Conservation (phyloP, 2,888 invertebrate species). For the Caenorhabditis sp. region DNA sequence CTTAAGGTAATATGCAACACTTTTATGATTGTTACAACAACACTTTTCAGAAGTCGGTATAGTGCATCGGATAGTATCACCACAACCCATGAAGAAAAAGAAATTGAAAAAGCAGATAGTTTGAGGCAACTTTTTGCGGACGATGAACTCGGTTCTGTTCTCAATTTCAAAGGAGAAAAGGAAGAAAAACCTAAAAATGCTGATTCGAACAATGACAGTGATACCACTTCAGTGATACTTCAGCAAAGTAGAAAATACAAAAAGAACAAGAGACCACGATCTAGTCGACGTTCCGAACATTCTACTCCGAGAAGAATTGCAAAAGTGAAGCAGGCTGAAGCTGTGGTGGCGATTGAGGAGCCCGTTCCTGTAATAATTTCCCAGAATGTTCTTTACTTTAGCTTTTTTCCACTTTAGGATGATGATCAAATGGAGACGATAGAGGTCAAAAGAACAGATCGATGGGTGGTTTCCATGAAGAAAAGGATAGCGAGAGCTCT, state of each 20-base stretch:
- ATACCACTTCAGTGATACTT: conserved; percentile 65
- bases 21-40: too few relatives aligned
- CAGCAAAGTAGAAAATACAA: conserved; percentile 44
- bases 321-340: conserved; percentile 33
- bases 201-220: conserved; percentile 64
- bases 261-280: conserved; percentile 58
- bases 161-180: conserved; percentile 68
- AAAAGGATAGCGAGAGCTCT: conserved; percentile 67
- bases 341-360: conserved; percentile 31
- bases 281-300: conserved; percentile 48
- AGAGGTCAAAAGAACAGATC: conserved; percentile 60
- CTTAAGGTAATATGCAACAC: conserved; percentile 30
- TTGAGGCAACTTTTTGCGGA: conserved; percentile 59
- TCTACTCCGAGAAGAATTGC: conserved; percentile 54
- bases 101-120: conserved; percentile 58
- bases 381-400: background rate
- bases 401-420: conserved; percentile 31
- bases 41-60: conserved; percentile 50
- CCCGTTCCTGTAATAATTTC: conserved; percentile 13
- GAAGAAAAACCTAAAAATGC: conserved; percentile 52
- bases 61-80: conserved; percentile 61
- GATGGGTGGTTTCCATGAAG: conserved; percentile 72
- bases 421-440: conserved; percentile 39
- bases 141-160: conserved; percentile 66
- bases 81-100: conserved; percentile 55